Conservation (phyloP, 1,140 invertebrate species). For the Euura saliciscinereae region DNA sequence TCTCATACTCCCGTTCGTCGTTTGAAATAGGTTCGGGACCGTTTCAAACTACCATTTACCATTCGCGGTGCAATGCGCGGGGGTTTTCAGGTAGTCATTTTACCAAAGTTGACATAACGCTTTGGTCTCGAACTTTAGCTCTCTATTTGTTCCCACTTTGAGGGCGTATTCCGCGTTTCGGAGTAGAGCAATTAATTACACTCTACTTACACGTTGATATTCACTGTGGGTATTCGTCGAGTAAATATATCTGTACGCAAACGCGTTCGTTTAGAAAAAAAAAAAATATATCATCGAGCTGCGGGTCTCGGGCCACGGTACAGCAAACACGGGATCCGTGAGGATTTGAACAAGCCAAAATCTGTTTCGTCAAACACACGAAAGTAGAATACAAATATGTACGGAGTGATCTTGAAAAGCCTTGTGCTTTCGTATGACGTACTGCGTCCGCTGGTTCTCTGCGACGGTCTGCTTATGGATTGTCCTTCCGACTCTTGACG, state of each 20-base stretch:
- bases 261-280: no score
- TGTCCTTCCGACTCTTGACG: background rate
- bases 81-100: no score
- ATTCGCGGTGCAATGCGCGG: background rate
- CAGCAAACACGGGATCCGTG: no score
- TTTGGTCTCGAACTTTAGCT: background rate
- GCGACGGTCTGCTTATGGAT: background rate
- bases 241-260: no score
- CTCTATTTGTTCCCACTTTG: background rate
- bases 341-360: background rate
- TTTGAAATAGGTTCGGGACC: background rate
- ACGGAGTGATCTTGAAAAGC: conserved; percentile 30
- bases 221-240: no score
- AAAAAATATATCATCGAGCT: background rate
- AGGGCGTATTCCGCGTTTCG: background rate
- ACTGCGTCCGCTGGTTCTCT: conserved; percentile 27
- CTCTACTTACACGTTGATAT: no score
- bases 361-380: conserved; percentile 50
- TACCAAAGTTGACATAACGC: no score
- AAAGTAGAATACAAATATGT: conserved; percentile 55
- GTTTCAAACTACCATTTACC: conserved; percentile 7
- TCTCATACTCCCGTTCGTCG: background rate
- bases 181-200: background rate
- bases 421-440: background rate
- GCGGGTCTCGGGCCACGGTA: background rate